These are phyloP conservation scores for Empis stercorea DNA, from an alignment of 2,888 invertebrate species.

Conservation along the genomic window DNA sequence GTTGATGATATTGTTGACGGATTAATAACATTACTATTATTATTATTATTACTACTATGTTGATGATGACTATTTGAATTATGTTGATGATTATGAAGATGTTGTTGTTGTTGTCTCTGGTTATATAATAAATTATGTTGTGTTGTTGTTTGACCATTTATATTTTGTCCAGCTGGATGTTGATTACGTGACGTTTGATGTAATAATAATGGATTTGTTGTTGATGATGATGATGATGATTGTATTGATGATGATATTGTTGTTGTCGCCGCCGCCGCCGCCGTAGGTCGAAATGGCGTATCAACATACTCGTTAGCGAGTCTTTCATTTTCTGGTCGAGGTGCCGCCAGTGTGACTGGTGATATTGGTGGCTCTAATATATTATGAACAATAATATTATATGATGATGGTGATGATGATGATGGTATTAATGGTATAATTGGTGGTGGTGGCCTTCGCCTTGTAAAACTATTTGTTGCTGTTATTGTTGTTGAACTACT, in stretches of 20 bases:
- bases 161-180: conserved; percentile 35
- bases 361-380: conserved; percentile 29
- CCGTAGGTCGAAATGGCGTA: conserved; percentile 54
- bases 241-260: neutral
- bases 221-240: neutral
- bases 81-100: conserved; percentile 17
- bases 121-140: conserved; percentile 42
- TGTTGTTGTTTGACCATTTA: conserved; percentile 39
- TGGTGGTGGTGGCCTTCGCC: conserved; percentile 28
- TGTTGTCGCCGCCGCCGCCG: neutral
- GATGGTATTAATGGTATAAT: conserved; percentile 15
- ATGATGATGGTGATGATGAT: conserved; percentile 22
- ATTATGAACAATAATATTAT: conserved; percentile 21
- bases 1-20: conserved; percentile 11
- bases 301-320: conserved; percentile 89
- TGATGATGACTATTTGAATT: conserved; percentile 9
- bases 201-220: conserved; percentile 18
- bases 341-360: conserved; percentile 46
- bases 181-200: conserved; percentile 39
- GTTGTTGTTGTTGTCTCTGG: conserved; percentile 33
- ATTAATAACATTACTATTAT: conserved; percentile 16
- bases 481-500: conserved; percentile 25
- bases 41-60: conserved; percentile 11
- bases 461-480: conserved; percentile 31
- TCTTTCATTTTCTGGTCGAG: conserved; percentile 76